A percentile compares a stretch with the other conserved stretches of the same genome.
Evolutionary conservation across 2,888 invertebrate genomes (phyloP).

Genomic region (Rhorus exstirpatorius): DNA sequence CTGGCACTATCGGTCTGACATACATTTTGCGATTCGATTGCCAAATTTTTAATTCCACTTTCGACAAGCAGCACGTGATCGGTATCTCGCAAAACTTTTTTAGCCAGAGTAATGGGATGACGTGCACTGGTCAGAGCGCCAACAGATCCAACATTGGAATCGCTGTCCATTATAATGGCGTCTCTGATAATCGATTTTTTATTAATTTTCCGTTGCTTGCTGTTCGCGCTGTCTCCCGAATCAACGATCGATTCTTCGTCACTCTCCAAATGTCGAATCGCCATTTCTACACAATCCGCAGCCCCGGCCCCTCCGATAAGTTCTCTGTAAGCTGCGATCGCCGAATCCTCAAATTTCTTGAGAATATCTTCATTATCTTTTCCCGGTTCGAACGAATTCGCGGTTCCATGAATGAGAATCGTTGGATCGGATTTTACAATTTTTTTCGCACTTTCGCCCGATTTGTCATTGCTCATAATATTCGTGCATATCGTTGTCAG

Average conservation of each 20-base stretch:
- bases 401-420: slow-evolving; percentile 76
- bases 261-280: slow-evolving; percentile 75
- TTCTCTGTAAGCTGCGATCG: slow-evolving; percentile 73
- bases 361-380: slow-evolving; percentile 57
- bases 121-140: slow-evolving; percentile 74
- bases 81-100: slow-evolving; percentile 74
- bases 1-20: background rate
- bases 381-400: slow-evolving; percentile 60
- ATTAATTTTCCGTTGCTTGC: too few relatives aligned
- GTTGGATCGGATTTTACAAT: slow-evolving; percentile 71
- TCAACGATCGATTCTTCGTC: slow-evolving; percentile 40
- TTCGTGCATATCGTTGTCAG: slow-evolving; percentile 53
- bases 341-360: slow-evolving; percentile 74
- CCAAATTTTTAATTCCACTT: slow-evolving; percentile 73
- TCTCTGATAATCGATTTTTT: slow-evolving; percentile 72
- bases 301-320: slow-evolving; percentile 72
- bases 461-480: background rate
- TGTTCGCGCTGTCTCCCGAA: slow-evolving; percentile 65
- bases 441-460: slow-evolving; percentile 23
- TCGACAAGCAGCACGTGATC: slow-evolving; percentile 76
- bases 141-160: slow-evolving; percentile 73
- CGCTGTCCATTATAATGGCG: slow-evolving; percentile 75
- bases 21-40: background rate
- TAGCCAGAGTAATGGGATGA: slow-evolving; percentile 78
- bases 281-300: slow-evolving; percentile 74